Evolutionary conservation across 2,113 vertebrate genomes (phyloP).

Genomic region (Chionomys nivalis): DNA sequence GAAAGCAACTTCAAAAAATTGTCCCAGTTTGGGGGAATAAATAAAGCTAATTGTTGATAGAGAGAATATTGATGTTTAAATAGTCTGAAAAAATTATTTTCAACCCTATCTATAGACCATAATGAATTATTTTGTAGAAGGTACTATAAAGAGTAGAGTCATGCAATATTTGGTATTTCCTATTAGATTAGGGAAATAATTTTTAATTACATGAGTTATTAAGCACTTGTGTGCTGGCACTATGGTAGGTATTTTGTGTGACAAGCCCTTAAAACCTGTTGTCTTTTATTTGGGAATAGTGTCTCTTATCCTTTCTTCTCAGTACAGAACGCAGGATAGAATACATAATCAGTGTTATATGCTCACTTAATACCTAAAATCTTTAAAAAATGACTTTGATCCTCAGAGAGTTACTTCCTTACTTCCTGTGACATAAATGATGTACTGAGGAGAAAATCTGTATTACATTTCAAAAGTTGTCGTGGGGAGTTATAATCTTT

Average conservation of each 20-base stretch:
- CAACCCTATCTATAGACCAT: neutral
- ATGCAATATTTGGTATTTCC: neutral
- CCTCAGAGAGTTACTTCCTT: neutral
- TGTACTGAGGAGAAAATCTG: neutral
- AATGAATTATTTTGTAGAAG: neutral
- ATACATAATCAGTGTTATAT: neutral
- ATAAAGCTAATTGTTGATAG: neutral
- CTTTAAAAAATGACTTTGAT: neutral
- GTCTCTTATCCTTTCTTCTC: neutral
- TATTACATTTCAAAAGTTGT: neutral
- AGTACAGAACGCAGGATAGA: neutral
- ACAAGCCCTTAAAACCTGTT: rapidly evolving
- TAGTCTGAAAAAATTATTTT: neutral
- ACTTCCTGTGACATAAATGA: neutral
- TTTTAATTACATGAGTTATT: neutral
- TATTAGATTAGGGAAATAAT: neutral
- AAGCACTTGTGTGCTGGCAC: neutral
- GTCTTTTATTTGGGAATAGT: neutral
- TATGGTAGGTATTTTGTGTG: neutral
- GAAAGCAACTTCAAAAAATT: neutral
- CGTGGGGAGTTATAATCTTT: neutral
- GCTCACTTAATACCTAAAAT: neutral
- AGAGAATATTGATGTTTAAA: neutral
- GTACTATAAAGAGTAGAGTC: no score
- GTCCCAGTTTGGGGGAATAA: neutral